phyloP scores from a whole-genome alignment of 2,888 invertebrate species.

The Oscheius sp. region DNA sequence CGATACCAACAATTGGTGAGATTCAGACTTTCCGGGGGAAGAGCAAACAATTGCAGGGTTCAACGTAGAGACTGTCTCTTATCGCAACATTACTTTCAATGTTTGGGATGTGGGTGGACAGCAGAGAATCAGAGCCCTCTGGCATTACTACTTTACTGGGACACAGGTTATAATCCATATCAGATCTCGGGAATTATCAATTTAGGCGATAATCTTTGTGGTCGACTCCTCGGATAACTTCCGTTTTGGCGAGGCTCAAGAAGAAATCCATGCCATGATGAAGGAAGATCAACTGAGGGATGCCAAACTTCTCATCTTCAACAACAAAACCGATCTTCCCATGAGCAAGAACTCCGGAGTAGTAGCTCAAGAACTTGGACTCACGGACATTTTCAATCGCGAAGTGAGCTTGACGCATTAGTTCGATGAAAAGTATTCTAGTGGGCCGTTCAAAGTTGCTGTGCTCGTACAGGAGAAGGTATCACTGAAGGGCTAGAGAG shows the following conservation, averaged over 20 bases:
- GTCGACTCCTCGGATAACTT: constrained; percentile 16
- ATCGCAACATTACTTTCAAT: constrained; percentile 25
- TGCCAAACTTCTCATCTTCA: constrained; percentile 27
- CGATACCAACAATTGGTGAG: constrained; percentile 32
- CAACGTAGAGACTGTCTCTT: constrained; percentile 29
- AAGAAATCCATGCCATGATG: constrained; percentile 16
- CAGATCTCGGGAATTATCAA: not conserved
- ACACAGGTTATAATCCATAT: not conserved
- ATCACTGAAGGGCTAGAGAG: constrained; percentile 22
- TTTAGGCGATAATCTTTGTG: constrained; percentile 27
- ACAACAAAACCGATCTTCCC: constrained; percentile 20
- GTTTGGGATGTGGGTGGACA: constrained; percentile 37
- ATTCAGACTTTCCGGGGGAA: not conserved
- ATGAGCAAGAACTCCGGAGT: not conserved
- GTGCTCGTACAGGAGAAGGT: constrained; percentile 22
- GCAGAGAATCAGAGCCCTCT: constrained; percentile 23
- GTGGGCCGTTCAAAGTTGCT: constrained; percentile 22
- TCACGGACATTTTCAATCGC: not conserved
- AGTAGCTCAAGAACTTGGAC: constrained; percentile 19
- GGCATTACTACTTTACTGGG: constrained; percentile 28
- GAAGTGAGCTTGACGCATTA: not conserved
- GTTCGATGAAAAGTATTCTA: not conserved
- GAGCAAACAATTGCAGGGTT: constrained; percentile 19
- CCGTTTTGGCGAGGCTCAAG: constrained; percentile 20
- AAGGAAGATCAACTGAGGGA: constrained; percentile 31